phyloP scores from a whole-genome alignment of 2,113 vertebrate genomes.

The Mesembrinibis cayennensis region DNA sequence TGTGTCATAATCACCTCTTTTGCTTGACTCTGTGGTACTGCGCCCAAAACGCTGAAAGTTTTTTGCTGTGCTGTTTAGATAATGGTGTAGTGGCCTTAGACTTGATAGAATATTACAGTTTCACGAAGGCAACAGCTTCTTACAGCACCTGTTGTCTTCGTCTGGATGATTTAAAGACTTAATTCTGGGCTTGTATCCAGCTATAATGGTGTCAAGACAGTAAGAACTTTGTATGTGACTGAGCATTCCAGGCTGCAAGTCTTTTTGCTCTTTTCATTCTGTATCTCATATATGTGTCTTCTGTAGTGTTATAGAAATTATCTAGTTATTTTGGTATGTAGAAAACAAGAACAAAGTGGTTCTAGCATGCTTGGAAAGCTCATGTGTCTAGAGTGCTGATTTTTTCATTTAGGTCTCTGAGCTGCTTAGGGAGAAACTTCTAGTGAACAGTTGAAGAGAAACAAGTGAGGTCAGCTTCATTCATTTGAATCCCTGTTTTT shows the following conservation, averaged over 20 bases:
- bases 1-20: not conserved
- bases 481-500: not conserved
- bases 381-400: not conserved
- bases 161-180: conserved; percentile 1
- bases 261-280: not conserved
- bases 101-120: not conserved
- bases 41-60: fast-evolving
- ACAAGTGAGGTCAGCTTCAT: not conserved
- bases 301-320: not conserved
- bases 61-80: not conserved
- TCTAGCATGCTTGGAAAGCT: not conserved
- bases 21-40: not conserved
- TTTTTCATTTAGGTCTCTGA: not conserved
- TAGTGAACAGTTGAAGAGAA: not conserved
- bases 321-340: not conserved
- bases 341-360: not conserved
- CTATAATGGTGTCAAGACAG: not conserved
- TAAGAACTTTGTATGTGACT: not conserved
- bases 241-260: not conserved
- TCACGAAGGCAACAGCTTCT: not conserved
- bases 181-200: not conserved
- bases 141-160: not conserved
- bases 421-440: not conserved
- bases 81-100: not conserved
- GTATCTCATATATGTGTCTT: not conserved